Base-by-base conservation (phyloP, 2,888 invertebrate genomes). In the Diaperis boleti region DNA sequence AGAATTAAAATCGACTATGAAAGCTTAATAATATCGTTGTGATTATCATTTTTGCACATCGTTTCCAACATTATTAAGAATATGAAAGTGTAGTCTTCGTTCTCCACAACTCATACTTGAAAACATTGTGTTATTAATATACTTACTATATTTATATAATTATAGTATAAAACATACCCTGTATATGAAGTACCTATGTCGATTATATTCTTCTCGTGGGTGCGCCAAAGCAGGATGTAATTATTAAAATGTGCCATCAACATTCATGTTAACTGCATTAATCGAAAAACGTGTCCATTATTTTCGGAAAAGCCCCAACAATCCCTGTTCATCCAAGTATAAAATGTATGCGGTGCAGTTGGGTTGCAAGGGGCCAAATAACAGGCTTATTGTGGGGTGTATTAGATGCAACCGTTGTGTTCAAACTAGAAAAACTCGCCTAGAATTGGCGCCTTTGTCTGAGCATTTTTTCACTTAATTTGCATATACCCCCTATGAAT, bases 361-460 rank as follows among this genome's bases (percentile, higher is more conserved):
- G 47, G 8, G 47, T 47, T 13, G 13, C 22, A 17, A 29, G 59
- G 59, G 59, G 3, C 15, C 29, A 45, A 39, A 59, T 59, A 59
- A 59, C 49, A 59, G 59, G 49, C 47, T 47, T 59, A 42, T 31
- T 54, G 44, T 61, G 61, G 61, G 61, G 61, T 61, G 61, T 22
- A 61, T 54, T 41, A 50, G 41, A 42, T 41, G 54, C 44, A 26
- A 54, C 54, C 42, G 61, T 45, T 44, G 61, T 42, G 33, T 10
- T 35, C 7, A 56, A 62, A 62, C 62, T 56, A 62, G 62, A 62
- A 62, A 62, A 62, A 62, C 62, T 62, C 42, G 62, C 47, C 62
- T 62, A 62, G 56, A 62, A 52, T 33, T 44, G 42, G 22, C 42
- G 61, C 39, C 44, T 60, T 61, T 61, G 61, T 61, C 56, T 39